Base-by-base conservation (phyloP, 1,140 invertebrate genomes). In the Halotydeus destructor region DNA sequence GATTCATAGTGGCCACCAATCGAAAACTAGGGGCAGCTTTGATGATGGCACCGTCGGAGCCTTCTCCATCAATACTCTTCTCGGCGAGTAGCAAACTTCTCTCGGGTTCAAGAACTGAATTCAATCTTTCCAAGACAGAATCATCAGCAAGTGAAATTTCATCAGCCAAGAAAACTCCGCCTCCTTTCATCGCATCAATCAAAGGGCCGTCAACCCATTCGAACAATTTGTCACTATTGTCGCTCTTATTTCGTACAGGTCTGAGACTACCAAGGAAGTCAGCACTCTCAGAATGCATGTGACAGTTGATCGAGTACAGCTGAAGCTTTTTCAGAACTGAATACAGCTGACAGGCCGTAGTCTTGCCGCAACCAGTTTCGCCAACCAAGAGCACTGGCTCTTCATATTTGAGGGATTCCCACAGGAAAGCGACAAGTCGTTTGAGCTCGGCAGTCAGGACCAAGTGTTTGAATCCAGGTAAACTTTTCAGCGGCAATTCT, bases 101-200 rank as follows among this genome's bases (percentile, higher is more conserved):
- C 59, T 96, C 88, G 0, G 85, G 77, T 65, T 99, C 94, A 11
- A 97, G 60, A 25, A 99, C 69, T 18, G 85, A 93, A 65, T 99
- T 99, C 12, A 99, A 60, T 55, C 94, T 67, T 63, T 99, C 94
- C 32, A 99, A 62, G 5, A 99, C 94, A 50, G 91, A 96, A 54
- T 99, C 94, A 59, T 98, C 91, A 0, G 94, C 93, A 28, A 99
- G 62, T 3, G 94, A 99, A 50, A 99, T 98, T 72, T 99, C 94
- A 65, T 99, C 94, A 1, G 91, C 80, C 22, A 99, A 64, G 54
- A 99, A 91, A 45, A 88, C 67, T 38, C 71, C 66, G 1, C 91
- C 93, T 14, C 71, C 62, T 50, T 70, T 68, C 89, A 99, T 94
- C 0, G 91, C 75, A 40, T 72, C 63, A 36, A 99, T 76, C 14